A percentile compares a stretch with the other conserved stretches of the same genome.
Conservation (phyloP, 2,888 invertebrate genomes). For the Phortica okadai region DNA sequence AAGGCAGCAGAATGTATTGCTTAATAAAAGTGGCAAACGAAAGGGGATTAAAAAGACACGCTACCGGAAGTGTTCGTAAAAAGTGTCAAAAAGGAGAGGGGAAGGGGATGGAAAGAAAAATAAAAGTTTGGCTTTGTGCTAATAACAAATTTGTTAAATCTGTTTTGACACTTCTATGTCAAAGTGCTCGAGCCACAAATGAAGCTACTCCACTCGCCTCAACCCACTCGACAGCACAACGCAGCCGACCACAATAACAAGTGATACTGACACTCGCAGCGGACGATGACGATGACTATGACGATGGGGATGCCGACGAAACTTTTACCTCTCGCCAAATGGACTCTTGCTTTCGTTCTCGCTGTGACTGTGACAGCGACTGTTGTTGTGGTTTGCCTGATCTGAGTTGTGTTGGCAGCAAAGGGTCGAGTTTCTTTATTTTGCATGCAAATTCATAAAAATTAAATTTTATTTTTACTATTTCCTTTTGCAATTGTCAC, state of each 20-base stretch:
- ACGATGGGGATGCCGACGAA: conserved; percentile 50
- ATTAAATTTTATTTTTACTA: conserved; percentile 46
- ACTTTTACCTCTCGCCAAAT: conserved; percentile 34
- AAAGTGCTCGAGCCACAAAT: conserved; percentile 49
- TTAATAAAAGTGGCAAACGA: not conserved
- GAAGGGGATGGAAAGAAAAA: not conserved
- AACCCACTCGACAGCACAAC: not conserved
- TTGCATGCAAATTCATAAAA: conserved; percentile 51
- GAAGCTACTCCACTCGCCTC: not conserved
- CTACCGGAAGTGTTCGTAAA: not conserved
- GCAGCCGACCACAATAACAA: conserved; percentile 16
- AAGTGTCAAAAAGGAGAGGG: not conserved
- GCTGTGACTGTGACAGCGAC: conserved; percentile 15
- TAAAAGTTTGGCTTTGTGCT: conserved; percentile 46
- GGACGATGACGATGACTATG: conserved; percentile 51
- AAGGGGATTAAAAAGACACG: not conserved
- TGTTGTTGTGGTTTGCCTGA: conserved; percentile 8
- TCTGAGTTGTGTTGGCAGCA: not conserved
- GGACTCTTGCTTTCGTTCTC: not conserved
- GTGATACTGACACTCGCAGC: conserved; percentile 27
- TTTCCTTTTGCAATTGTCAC: conserved; percentile 42
- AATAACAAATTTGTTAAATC: conserved; percentile 71
- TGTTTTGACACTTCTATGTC: conserved; percentile 71
- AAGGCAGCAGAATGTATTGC: not conserved
- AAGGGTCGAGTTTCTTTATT: conserved; percentile 31